Base-by-base conservation (phyloP, 2,888 invertebrate species). In the Coecobrya sp. region DNA sequence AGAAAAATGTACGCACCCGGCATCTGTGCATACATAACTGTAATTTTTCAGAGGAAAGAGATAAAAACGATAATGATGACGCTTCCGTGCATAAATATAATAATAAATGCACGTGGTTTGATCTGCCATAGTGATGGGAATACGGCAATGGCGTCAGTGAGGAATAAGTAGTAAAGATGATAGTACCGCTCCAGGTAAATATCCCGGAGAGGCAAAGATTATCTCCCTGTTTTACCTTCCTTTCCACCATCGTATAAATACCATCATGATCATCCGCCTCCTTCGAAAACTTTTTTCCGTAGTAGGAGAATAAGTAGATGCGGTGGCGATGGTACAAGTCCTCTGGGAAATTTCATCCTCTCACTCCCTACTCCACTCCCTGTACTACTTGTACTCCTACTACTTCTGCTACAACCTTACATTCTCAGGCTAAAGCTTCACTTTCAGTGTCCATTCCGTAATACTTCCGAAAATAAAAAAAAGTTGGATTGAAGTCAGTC, bases 321-420 rank as follows among this genome's bases (percentile, higher is more conserved):
- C 11, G 55, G 59, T 55, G 36, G 52, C 25, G 81, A 55, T 81
- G 59, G 76, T 52, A 62, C 30, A 36, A 76, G 36, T 87, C 87
- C 87, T 87, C 87, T 55, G 87, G 76, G 87, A 87, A 87, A 87
- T 86, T 87, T 87, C 59, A 70, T 16, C 30, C 87, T 76, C 59
- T 70, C 86, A 16, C 52, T 45, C 42, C 2, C 36, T 25, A 84
- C 49, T 13, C 49, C 36, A 36, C 3, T n/a, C n/a, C n/a, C 36
- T 4, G 36, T 36, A 36, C 7, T 36, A 36, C 79, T 79, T 45
- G 4, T 5, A 79, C 42, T 65, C 1, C 10, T 13, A 13, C 65
- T 65, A 65, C 25, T 25, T 25, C 59, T n/a, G 3, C 11, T 3
- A 59, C 59, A 13, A 59, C 19, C 76, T 45, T 4, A 2, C 10